phyloP scores from a whole-genome alignment of 2,888 invertebrate genomes.

The Rotaria magnacalcarata region DNA sequence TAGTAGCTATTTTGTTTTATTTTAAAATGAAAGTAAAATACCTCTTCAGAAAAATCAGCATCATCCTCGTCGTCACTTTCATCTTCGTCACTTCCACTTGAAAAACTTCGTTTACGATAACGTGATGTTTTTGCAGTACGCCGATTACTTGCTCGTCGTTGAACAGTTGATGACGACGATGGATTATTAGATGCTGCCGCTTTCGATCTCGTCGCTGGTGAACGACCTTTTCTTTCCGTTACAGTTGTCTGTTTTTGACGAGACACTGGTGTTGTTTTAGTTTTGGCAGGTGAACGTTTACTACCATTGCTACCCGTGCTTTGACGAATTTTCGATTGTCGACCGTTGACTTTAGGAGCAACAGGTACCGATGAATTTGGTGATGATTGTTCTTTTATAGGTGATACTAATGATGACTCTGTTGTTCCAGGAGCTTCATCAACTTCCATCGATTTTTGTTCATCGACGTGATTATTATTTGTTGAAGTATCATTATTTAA shows the following conservation, averaged over 20 bases:
- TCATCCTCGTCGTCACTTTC: neutral
- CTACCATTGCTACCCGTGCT: conserved; percentile 12
- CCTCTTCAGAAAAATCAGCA: neutral
- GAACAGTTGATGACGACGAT: neutral
- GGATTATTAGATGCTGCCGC: neutral
- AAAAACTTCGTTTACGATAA: conserved; percentile 24
- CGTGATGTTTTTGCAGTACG: neutral
- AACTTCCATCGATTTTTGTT: neutral
- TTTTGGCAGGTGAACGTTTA: conserved; percentile 4
- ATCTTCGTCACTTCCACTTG: conserved; percentile 1
- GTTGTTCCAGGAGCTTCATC: neutral
- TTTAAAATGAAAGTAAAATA: neutral
- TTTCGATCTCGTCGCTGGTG: conserved; percentile 27
- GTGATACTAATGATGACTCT: neutral
- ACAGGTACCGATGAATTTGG: neutral
- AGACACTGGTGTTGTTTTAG: neutral
- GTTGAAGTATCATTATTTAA: neutral
- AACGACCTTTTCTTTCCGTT: neutral
- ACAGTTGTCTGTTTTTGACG: neutral
- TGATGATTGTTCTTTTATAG: neutral
- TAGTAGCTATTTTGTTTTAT: too few relatives aligned
- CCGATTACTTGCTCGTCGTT: neutral
- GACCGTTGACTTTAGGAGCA: neutral
- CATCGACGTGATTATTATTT: neutral
- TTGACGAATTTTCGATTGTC: conserved; percentile 6